Percentiles rank a stretch among this genome's conserved stretches.
phyloP scores from a whole-genome alignment of 2,888 invertebrate species.

The Rhorus exstirpatorius region DNA sequence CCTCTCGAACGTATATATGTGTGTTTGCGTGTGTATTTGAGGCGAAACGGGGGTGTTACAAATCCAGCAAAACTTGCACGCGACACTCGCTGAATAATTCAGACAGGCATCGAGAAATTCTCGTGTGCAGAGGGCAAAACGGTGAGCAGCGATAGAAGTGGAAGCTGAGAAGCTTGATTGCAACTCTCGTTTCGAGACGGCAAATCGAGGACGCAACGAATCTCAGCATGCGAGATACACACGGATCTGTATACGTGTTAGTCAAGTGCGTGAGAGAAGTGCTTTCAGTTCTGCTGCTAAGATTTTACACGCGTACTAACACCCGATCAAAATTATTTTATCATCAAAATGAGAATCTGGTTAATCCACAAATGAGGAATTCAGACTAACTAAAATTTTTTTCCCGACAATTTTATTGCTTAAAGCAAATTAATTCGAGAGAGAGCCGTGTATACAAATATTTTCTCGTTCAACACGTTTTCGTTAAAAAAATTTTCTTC shows the following conservation, averaged over 20 bases:
- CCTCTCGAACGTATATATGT: constrained; percentile 18
- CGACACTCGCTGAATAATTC: constrained; percentile 85
- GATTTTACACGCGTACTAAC: constrained; percentile 24
- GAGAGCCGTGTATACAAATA: too few species aligned
- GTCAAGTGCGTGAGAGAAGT: constrained; percentile 40
- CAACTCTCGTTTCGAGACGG: constrained; percentile 44
- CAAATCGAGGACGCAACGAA: constrained; percentile 27
- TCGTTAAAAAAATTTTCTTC: too few species aligned
- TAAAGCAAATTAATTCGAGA: too few species aligned
- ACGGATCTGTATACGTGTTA: background rate
- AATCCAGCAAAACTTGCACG: constrained; percentile 84
- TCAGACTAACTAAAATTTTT: too few species aligned
- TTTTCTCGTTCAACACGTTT: too few species aligned
- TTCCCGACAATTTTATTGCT: too few species aligned
- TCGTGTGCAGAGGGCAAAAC: constrained; percentile 28
- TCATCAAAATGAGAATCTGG: too few species aligned
- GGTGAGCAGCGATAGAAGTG: constrained; percentile 8
- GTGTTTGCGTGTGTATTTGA: constrained; percentile 36
- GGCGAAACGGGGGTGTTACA: constrained; percentile 81
- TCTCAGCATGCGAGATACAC: constrained; percentile 7
- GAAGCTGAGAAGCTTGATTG: constrained; percentile 61
- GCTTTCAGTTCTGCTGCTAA: constrained; percentile 30
- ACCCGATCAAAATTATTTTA: too few species aligned
- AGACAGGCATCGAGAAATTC: constrained; percentile 73
- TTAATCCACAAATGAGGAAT: too few species aligned